Evolutionary conservation across 1,140 invertebrate genomes (phyloP).

Genomic region (Ceratina calcarata): DNA sequence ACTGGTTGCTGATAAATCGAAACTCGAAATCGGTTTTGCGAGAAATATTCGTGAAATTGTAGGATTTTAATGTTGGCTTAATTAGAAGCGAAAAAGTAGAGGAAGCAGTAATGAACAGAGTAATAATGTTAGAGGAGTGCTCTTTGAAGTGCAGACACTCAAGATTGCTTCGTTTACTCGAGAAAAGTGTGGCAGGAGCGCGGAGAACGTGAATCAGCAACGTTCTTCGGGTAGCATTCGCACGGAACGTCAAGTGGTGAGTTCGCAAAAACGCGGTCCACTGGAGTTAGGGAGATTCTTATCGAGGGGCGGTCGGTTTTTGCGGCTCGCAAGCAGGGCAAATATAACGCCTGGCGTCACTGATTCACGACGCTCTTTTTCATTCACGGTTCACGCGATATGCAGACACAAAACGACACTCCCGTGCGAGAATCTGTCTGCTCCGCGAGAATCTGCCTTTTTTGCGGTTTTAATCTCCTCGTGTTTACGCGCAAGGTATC

Average conservation of each 20-base stretch:
- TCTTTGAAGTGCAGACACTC: not conserved
- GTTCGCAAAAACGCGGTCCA: conserved; percentile 18
- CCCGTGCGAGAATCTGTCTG: not conserved
- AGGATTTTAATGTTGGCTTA: too few species aligned
- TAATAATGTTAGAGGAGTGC: not conserved
- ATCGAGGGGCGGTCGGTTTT: conserved; percentile 32
- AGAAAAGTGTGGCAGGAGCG: not conserved
- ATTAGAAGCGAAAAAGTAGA: not conserved
- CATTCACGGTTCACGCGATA: conserved; percentile 18
- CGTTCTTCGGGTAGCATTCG: conserved; percentile 4
- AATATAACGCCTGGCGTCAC: conserved; percentile 44
- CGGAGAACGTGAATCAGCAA: conserved; percentile 18
- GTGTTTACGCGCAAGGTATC: not conserved
- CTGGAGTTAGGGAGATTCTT: conserved; percentile 29
- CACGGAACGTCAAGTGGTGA: conserved; percentile 27
- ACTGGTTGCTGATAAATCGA: too few species aligned
- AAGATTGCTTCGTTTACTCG: conserved; percentile 3
- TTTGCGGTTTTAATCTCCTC: not conserved
- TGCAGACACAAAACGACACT: conserved; percentile 23
- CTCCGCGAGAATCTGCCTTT: not conserved
- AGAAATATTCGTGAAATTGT: too few species aligned
- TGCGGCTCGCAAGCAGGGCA: not conserved
- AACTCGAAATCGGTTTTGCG: too few species aligned
- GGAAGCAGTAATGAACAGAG: not conserved
- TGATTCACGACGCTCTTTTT: conserved; percentile 33